Evolutionary conservation across 2,888 invertebrate species (phyloP).

Genomic region (Heliconius aoede): DNA sequence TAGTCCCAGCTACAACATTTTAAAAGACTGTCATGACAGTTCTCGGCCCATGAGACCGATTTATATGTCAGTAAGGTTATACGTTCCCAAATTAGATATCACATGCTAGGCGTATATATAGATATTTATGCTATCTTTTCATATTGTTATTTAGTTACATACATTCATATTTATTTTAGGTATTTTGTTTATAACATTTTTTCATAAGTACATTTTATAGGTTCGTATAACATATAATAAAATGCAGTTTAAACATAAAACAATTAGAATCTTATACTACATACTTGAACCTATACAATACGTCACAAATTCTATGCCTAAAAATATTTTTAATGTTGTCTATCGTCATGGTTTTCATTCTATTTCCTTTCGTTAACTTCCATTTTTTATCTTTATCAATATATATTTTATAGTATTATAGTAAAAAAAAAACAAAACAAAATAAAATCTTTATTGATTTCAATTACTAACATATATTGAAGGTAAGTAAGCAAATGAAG

Average conservation of each 20-base stretch:
- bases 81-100: conserved; percentile 17
- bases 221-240: too few species aligned
- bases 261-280: too few species aligned
- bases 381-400: neutral
- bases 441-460: neutral
- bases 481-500: conserved; percentile 1
- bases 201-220: too few species aligned
- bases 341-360: too few species aligned
- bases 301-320: too few species aligned
- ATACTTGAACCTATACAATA: too few species aligned
- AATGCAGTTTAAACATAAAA: too few species aligned
- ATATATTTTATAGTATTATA: too few species aligned
- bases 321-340: too few species aligned
- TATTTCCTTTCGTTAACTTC: neutral
- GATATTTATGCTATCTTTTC: neutral
- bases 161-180: neutral
- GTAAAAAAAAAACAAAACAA: neutral
- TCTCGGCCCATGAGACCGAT: conserved; percentile 38
- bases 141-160: neutral
- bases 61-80: conserved; percentile 35
- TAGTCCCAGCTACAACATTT: conserved; percentile 38
- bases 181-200: neutral
- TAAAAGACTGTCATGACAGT: conserved; percentile 34
- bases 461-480: neutral
- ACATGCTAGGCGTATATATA: neutral